Conservation (phyloP, 2,113 vertebrate species). For the Otolemur garnettii region DNA sequence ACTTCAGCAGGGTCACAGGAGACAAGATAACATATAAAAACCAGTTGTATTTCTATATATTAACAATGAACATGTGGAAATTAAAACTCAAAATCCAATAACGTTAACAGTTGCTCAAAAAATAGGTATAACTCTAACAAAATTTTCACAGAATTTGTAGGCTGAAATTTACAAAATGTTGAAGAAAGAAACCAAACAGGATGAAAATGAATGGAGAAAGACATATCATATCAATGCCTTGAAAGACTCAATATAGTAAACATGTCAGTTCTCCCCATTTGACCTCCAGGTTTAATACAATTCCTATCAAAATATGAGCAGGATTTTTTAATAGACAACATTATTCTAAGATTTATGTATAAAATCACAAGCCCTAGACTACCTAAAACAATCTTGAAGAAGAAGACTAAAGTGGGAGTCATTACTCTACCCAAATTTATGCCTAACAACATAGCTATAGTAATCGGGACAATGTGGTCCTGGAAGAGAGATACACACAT, state of each 20-base stretch:
- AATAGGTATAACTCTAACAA: background rate
- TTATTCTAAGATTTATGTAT: constrained; percentile 26
- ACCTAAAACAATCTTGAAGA: background rate
- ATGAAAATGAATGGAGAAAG: background rate
- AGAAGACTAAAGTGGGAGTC: background rate
- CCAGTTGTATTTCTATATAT: too few relatives aligned
- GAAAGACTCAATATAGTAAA: background rate
- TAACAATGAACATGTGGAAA: background rate
- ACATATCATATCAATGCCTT: background rate
- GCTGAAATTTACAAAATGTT: background rate
- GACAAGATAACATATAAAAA: background rate
- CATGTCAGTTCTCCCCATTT: background rate
- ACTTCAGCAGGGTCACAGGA: background rate
- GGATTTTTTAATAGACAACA: background rate
- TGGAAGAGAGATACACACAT: background rate
- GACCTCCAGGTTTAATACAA: background rate
- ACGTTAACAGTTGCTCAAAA: background rate
- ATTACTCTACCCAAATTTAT: constrained; percentile 26
- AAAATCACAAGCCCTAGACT: background rate
- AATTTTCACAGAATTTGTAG: background rate
- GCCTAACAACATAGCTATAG: background rate
- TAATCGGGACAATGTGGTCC: background rate
- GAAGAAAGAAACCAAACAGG: constrained; percentile 21
- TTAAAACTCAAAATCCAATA: background rate
- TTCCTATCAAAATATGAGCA: constrained; percentile 39